Base-by-base conservation (phyloP, 1,140 invertebrate species). In the Ostrea denselamellosa region DNA sequence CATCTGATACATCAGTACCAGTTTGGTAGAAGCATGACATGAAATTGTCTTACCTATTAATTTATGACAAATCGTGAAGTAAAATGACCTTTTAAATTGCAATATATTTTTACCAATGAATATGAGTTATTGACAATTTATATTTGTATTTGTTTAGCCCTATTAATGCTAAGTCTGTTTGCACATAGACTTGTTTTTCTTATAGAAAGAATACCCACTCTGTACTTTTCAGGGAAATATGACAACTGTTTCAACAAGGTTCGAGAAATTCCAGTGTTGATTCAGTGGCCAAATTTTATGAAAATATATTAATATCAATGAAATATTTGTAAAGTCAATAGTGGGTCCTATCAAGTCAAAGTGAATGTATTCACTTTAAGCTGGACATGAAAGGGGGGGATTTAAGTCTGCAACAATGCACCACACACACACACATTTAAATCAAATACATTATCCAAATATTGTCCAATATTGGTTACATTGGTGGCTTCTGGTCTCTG, bases 251-350 rank as follows among this genome's bases (percentile, higher is more conserved):
- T 77, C 68, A 77, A 77, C 68, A 77, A 22, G 25, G 68, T 25
- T 12, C 68, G 10, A 77, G 68, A 77, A 77, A 77, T 77, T 77
- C 68, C 68, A 77, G 28, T 77, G 68, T 77, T 77, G 68, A 77
- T 77, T 77, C 68, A 77, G 25, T 77, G 68, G 68, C 68, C 68
- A 14, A 77, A 77, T 77, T 77, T 77, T 77, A 77, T 77, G 28
- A 77, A 77, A 77, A 77, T 77, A 77, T 77, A 77, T 77, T 77
- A 77, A 77, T 77, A 77, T 77, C 68, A 77, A 77, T 77, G 68
- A 77, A 77, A 77, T 77, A 77, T 77, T 77, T 77, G 68, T 77
- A 28, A 77, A 77, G 68, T 77, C 68, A 77, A 77, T 44, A 77
- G 68, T 28, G 25, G 8, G 68, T 77, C 25, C 68, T 77, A 28